phyloP scores from a whole-genome alignment of 2,888 invertebrate genomes.

The Drosophila anomelani region DNA sequence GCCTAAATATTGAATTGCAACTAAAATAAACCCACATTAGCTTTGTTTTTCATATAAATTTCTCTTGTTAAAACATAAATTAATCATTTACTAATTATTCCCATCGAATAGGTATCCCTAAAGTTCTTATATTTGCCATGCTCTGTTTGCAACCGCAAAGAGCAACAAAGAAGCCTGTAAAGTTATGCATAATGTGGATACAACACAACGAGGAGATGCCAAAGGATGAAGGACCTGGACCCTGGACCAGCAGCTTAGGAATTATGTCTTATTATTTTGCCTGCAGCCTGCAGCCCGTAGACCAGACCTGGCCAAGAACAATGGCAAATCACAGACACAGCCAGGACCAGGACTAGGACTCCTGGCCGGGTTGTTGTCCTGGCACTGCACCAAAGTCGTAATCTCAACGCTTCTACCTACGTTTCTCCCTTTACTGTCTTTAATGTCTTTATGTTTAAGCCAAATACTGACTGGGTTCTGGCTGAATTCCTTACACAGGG shows the following conservation, averaged over 20 bases:
- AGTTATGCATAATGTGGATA: constrained; percentile 52
- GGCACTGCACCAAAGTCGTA: constrained; percentile 66
- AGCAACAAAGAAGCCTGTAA: constrained; percentile 25
- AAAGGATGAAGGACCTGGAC: constrained; percentile 31
- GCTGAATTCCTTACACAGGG: constrained; percentile 7
- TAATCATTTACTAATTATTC: background rate
- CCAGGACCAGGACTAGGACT: constrained; percentile 10
- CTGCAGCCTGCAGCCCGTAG: constrained; percentile 35
- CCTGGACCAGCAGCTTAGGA: constrained; percentile 35
- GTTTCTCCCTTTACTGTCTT: constrained; percentile 62
- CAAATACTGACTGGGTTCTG: constrained; percentile 51
- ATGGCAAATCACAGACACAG: constrained; percentile 45
- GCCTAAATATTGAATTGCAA: too few species aligned
- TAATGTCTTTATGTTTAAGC: constrained; percentile 69
- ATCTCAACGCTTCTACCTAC: constrained; percentile 35
- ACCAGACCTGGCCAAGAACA: constrained; percentile 31
- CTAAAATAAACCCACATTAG: too few species aligned
- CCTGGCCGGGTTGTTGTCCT: constrained; percentile 39
- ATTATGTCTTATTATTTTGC: constrained; percentile 57
- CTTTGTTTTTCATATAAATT: background rate
- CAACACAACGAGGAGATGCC: constrained; percentile 33
- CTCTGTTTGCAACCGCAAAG: constrained; percentile 3
- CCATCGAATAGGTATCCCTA: background rate
- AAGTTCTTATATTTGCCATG: background rate
- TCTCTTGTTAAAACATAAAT: too few species aligned